These are phyloP conservation scores for Trichomycterus rosablanca DNA, from an alignment of 2,113 vertebrate genomes.

Conservation along the genomic window DNA sequence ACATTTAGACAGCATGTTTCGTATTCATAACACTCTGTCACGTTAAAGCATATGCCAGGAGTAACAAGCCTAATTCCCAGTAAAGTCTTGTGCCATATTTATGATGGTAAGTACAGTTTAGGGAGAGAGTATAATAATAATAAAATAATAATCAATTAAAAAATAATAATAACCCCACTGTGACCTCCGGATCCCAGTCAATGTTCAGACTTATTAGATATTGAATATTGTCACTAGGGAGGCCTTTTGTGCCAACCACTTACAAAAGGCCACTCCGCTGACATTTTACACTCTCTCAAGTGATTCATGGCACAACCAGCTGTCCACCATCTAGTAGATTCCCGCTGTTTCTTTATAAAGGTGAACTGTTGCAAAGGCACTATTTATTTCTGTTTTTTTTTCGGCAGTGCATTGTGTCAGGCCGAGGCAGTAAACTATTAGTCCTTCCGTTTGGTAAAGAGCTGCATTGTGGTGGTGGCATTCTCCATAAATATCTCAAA, in stretches of 20 bases:
- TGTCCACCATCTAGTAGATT: conserved; percentile 38
- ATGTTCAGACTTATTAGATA: conserved; percentile 27
- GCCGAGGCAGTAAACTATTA: conserved; percentile 32
- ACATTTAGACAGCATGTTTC: conserved; percentile 45
- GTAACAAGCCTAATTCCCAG: conserved; percentile 15
- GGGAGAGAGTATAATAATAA: conserved; percentile 8
- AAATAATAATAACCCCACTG: neutral
- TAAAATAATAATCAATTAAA: neutral
- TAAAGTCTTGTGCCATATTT: neutral
- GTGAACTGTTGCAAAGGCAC: conserved; percentile 45
- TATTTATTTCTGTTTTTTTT: conserved; percentile 27
- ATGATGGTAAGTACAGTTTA: neutral
- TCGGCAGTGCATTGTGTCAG: conserved; percentile 29
- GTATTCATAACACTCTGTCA: conserved; percentile 33
- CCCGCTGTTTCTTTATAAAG: conserved; percentile 46
- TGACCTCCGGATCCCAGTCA: conserved; percentile 35
- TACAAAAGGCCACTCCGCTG: conserved; percentile 49
- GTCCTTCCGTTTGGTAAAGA: conserved; percentile 28
- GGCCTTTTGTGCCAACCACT: conserved; percentile 27
- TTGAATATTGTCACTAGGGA: conserved; percentile 24
- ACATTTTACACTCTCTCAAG: conserved; percentile 46
- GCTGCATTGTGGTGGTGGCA: conserved; percentile 30
- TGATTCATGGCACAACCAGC: conserved; percentile 45
- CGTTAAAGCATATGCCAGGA: conserved; percentile 2
- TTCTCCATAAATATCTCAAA: conserved; percentile 47